phyloP scores from a whole-genome alignment of 2,113 vertebrate species.

The Cheirogaleus medius region DNA sequence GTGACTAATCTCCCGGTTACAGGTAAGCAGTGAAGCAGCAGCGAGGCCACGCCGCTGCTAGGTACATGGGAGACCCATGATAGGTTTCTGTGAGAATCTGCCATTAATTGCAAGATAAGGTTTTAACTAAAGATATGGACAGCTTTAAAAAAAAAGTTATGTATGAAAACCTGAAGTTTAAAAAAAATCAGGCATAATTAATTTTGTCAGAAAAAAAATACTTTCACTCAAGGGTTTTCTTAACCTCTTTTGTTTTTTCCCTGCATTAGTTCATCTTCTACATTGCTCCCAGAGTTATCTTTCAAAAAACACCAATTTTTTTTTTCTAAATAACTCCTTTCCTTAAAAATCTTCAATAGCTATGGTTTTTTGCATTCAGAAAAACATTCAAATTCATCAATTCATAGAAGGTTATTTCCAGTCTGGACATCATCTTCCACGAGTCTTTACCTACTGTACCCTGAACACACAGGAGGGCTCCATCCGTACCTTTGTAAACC shows the following conservation, averaged over 20 bases:
- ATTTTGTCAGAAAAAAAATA: neutral
- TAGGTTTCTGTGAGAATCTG: neutral
- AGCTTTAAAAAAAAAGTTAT: neutral
- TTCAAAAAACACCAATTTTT: neutral
- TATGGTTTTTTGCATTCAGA: neutral
- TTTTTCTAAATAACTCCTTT: neutral
- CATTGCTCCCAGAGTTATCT: neutral
- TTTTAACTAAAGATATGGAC: neutral
- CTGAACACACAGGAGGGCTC: neutral
- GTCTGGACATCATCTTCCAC: neutral
- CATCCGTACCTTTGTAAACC: neutral
- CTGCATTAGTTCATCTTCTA: neutral
- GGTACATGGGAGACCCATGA: neutral
- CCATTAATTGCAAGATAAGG: neutral
- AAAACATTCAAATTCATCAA: neutral
- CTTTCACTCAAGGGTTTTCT: neutral
- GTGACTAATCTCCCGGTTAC: conserved; percentile 92
- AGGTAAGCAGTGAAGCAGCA: conserved; percentile 85
- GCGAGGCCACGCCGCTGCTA: accelerated
- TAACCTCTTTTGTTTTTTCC: neutral
- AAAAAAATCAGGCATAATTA: neutral
- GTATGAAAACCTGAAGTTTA: neutral
- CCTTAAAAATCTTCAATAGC: neutral
- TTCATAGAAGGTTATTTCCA: neutral
- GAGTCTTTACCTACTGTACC: accelerated